Percentiles rank a stretch among this genome's conserved stretches.
These are phyloP conservation scores for Aricia artaxerxes DNA, from an alignment of 2,888 invertebrate genomes.

Conservation along the genomic window DNA sequence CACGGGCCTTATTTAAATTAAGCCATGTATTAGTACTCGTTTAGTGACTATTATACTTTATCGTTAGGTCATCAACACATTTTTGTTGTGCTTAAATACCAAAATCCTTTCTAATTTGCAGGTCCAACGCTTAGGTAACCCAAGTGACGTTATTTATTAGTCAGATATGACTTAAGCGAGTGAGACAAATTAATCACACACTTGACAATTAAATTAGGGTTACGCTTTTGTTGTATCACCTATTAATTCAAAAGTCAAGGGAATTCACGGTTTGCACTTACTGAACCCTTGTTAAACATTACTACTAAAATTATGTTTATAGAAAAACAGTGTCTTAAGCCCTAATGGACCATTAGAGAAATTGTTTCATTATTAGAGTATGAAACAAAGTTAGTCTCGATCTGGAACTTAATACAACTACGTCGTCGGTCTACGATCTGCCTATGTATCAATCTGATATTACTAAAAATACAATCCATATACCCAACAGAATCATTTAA, in stretches of 20 bases:
- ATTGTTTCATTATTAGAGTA: not conserved
- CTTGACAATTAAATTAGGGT: constrained; percentile 5
- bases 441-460: no score
- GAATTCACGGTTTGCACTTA: no score
- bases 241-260: not conserved
- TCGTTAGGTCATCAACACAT: constrained; percentile 31
- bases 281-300: no score
- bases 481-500: not conserved
- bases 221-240: not conserved
- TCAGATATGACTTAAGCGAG: constrained; percentile 36
- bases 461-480: not conserved
- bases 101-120: constrained; percentile 31
- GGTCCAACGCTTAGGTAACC: constrained; percentile 28
- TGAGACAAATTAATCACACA: constrained; percentile 19
- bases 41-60: constrained; percentile 24
- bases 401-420: not conserved
- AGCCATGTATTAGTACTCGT: not conserved
- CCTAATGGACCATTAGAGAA: not conserved
- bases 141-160: constrained; percentile 54
- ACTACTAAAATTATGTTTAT: not conserved
- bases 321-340: no score
- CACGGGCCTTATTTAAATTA: constrained; percentile 25
- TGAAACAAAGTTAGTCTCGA: not conserved
- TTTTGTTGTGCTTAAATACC: constrained; percentile 27
- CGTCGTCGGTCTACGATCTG: not conserved